Percentiles rank a stretch among this genome's conserved stretches.
Conservation (phyloP, 1,140 invertebrate genomes). For the Drosophila leontia region DNA sequence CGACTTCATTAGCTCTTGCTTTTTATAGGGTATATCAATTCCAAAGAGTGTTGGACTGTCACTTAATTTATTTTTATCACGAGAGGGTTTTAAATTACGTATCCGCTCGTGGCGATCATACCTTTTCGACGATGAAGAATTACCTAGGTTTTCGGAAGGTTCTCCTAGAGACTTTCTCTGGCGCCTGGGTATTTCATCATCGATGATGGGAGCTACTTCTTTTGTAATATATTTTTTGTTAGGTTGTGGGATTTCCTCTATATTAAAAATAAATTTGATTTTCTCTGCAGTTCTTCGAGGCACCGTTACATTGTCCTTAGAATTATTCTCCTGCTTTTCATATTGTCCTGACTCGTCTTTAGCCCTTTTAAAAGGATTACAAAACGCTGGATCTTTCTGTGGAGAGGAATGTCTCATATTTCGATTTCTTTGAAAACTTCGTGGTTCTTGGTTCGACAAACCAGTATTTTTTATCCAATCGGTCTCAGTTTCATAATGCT, state of each 20-base stretch:
- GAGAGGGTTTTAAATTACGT: background rate
- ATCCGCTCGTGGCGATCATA: background rate
- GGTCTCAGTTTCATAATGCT: background rate
- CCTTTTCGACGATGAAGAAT: background rate
- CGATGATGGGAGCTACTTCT: background rate
- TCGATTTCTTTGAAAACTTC: background rate
- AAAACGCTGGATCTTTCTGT: background rate
- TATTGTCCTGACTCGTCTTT: background rate
- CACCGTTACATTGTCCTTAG: background rate
- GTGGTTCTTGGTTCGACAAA: too few species aligned
- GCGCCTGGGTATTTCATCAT: background rate
- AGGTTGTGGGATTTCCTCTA: background rate
- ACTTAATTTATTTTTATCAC: background rate
- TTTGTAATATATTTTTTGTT: background rate
- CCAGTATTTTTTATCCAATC: background rate
- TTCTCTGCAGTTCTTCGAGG: background rate
- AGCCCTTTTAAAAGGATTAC: too few species aligned
- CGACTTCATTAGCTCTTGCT: background rate
- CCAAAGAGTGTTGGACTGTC: conserved; percentile 4
- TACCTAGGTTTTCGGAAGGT: background rate
- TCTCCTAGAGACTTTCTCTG: background rate
- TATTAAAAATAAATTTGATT: background rate
- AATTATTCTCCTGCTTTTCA: background rate
- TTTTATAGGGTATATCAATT: conserved; percentile 49
- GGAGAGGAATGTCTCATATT: too few species aligned